A percentile compares a stretch with the other conserved stretches of the same genome.
These are phyloP conservation scores for Plusia festucae DNA, from an alignment of 2,888 invertebrate genomes.

Conservation along the genomic window DNA sequence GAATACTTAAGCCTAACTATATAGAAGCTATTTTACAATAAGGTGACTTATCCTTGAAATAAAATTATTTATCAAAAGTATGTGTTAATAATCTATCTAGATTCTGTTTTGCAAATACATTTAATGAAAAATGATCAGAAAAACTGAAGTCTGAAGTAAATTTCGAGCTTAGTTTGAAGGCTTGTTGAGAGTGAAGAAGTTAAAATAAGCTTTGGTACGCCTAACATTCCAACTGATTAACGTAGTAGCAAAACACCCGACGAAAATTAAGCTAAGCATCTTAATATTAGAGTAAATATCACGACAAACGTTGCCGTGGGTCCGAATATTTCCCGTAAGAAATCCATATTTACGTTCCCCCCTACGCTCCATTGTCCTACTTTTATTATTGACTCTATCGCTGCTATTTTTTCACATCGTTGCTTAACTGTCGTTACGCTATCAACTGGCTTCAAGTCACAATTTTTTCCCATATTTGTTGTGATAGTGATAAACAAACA, in stretches of 20 bases:
- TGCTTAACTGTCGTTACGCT: conserved; percentile 37
- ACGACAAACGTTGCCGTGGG: neutral
- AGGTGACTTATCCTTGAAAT: neutral
- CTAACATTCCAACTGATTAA: neutral
- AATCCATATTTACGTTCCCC: conserved; percentile 24
- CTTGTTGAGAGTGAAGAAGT: no score
- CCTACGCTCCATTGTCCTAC: conserved; percentile 42
- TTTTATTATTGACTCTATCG: conserved; percentile 40
- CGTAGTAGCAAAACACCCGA: neutral
- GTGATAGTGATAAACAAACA: conserved; percentile 49
- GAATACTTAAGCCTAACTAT: neutral
- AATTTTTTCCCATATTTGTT: conserved; percentile 55
- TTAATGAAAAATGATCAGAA: no score
- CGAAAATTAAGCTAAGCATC: neutral
- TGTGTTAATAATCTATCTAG: neutral
- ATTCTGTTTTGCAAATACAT: no score
- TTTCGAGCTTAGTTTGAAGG: no score
- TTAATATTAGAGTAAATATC: neutral
- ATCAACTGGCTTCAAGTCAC: conserved; percentile 18
- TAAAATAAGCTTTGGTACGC: no score
- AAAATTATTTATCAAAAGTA: neutral
- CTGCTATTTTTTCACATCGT: conserved; percentile 47
- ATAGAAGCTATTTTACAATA: neutral
- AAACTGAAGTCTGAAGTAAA: no score
- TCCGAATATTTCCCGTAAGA: neutral